phyloP scores from a whole-genome alignment of 2,888 invertebrate genomes.

The Latrodectus hesperus region DNA sequence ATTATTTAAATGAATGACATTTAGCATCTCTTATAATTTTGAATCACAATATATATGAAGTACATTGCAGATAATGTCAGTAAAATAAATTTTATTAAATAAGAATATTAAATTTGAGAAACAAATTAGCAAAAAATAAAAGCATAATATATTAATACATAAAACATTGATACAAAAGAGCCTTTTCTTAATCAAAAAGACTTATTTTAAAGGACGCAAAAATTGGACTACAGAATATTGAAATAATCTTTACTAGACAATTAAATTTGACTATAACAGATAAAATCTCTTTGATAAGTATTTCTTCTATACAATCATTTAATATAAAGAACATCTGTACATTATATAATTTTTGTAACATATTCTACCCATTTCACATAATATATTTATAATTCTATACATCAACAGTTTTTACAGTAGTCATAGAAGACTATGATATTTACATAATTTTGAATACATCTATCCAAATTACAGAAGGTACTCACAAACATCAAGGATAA shows the following conservation, averaged over 20 bases:
- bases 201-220: not conserved
- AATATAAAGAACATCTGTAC: constrained; percentile 62
- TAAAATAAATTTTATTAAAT: too few relatives aligned
- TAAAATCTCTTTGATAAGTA: constrained; percentile 59
- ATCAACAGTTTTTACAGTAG: constrained; percentile 5
- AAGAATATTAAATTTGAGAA: too few relatives aligned
- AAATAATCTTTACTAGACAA: constrained; percentile 63
- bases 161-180: too few relatives aligned
- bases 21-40: too few relatives aligned
- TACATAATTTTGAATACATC: not conserved
- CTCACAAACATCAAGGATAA: constrained; percentile 56
- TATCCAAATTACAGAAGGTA: constrained; percentile 3
- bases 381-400: not conserved
- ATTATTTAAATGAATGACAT: too few relatives aligned
- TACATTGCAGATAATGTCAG: too few relatives aligned
- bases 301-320: constrained; percentile 56
- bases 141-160: too few relatives aligned
- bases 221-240: constrained; percentile 43
- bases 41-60: too few relatives aligned
- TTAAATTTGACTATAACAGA: constrained; percentile 64
- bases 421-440: constrained; percentile 42
- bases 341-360: constrained; percentile 7
- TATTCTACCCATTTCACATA: not conserved
- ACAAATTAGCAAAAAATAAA: too few relatives aligned
- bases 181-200: too few relatives aligned